A percentile compares a stretch with the other conserved stretches of the same genome.
Evolutionary conservation across 1,140 invertebrate genomes (phyloP).

Genomic region (Papilio machaon): DNA sequence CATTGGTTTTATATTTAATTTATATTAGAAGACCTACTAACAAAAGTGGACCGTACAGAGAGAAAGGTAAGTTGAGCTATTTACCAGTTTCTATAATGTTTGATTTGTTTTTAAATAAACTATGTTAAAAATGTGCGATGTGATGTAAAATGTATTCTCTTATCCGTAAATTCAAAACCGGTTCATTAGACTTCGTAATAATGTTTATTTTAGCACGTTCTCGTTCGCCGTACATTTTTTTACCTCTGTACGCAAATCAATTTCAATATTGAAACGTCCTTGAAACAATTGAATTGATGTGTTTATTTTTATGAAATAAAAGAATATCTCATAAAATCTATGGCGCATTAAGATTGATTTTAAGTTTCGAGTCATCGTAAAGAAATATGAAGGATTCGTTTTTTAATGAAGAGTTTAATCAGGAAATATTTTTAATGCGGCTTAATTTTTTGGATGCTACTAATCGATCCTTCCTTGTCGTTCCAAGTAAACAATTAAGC

Average conservation of each 20-base stretch:
- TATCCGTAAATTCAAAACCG: neutral
- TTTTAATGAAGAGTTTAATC: neutral
- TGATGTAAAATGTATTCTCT: neutral
- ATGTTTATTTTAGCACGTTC: neutral
- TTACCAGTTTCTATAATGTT: neutral
- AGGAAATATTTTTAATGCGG: neutral
- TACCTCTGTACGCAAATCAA: neutral
- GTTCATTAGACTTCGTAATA: neutral
- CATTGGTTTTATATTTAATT: conserved; percentile 37
- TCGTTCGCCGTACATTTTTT: neutral
- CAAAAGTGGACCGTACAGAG: conserved; percentile 29
- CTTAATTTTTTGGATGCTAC: neutral
- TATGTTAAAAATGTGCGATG: neutral
- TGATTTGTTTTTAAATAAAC: neutral
- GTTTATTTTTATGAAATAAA: neutral
- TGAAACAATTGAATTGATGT: neutral
- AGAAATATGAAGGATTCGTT: too few relatives aligned
- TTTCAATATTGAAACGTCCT: conserved; percentile 4
- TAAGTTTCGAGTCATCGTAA: too few relatives aligned
- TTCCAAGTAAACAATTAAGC: neutral
- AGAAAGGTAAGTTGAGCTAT: conserved; percentile 17
- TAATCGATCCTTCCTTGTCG: neutral
- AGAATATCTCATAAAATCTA: too few relatives aligned
- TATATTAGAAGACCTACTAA: conserved; percentile 32
- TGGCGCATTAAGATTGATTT: too few relatives aligned